Evolutionary conservation across 2,113 vertebrate genomes (phyloP).

Genomic region (Psammodynastes pulverulentus): DNA sequence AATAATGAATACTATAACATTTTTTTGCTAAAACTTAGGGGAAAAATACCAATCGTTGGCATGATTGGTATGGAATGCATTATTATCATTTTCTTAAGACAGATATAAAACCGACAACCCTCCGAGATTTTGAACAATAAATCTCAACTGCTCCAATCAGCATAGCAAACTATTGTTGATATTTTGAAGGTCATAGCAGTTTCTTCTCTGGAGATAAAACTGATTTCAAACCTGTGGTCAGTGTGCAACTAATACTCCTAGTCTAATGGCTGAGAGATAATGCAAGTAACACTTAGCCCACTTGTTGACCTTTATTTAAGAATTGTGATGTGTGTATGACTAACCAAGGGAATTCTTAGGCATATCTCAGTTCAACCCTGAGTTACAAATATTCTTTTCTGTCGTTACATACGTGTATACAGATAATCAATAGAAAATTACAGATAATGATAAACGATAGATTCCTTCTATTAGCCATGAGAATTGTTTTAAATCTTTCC

Average conservation of each 20-base stretch:
- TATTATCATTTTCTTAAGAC: not conserved
- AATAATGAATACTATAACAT: not conserved
- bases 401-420: not conserved
- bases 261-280: not conserved
- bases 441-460: not conserved
- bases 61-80: not conserved
- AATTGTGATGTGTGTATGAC: not conserved
- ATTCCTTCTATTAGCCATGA: not conserved
- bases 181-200: not conserved
- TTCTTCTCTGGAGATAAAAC: not conserved
- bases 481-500: not conserved
- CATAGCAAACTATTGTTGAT: not conserved
- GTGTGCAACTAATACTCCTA: not conserved
- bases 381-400: not conserved
- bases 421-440: not conserved
- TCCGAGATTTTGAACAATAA: not conserved
- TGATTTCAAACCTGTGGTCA: not conserved
- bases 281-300: not conserved
- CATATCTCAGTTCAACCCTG: not conserved
- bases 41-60: not conserved
- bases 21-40: not conserved
- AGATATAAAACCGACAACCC: not conserved
- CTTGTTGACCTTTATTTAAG: not conserved
- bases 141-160: not conserved
- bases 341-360: not conserved